Conservation (phyloP, 2,888 invertebrate species). For the Dryobota labecula region DNA sequence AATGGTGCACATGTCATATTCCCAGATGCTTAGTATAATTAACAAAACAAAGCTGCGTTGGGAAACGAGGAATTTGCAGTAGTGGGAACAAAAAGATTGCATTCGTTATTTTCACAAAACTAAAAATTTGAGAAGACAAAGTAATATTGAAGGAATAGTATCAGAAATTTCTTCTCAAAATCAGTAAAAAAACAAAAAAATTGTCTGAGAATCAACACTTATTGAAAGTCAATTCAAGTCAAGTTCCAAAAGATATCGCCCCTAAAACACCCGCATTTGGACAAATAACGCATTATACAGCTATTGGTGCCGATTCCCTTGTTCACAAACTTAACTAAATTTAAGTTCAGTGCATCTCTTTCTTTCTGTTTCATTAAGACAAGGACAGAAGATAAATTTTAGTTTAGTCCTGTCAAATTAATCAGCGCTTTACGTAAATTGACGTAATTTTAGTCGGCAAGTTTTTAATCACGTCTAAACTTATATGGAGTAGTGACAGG, state of each 20-base stretch:
- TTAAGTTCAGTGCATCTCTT: too few species aligned
- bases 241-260: neutral
- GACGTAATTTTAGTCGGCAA: too few species aligned
- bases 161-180: neutral
- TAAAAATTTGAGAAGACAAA: neutral
- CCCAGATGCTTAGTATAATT: neutral
- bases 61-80: neutral
- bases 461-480: too few species aligned
- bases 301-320: too few species aligned
- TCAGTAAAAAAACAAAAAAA: neutral
- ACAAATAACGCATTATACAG: too few species aligned
- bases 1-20: conserved; percentile 2
- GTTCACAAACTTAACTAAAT: too few species aligned
- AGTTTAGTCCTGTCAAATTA: too few species aligned
- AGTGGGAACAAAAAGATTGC: neutral
- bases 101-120: neutral
- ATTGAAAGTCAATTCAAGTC: neutral
- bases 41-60: neutral
- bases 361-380: too few species aligned
- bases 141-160: too few species aligned
- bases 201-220: neutral
- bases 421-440: too few species aligned
- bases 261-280: neutral
- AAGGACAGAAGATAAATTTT: too few species aligned
- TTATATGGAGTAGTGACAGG: too few species aligned